Percentiles rank a stretch among this genome's conserved stretches.
Conservation (phyloP, 2,888 invertebrate genomes). For the Eupithecia pulchellata region DNA sequence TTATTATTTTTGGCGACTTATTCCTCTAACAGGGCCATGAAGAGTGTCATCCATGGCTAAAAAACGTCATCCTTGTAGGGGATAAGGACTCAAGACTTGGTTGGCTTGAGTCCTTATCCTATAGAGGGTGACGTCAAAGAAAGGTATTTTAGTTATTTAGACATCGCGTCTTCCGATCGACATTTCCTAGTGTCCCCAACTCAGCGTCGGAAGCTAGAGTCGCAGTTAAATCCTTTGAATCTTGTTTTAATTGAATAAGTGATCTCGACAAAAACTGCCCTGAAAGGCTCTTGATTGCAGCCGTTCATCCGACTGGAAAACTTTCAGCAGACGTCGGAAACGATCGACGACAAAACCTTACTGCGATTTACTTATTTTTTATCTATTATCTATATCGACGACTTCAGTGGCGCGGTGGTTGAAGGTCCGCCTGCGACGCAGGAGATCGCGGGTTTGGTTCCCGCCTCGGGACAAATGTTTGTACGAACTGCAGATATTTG, state of each 20-base stretch:
- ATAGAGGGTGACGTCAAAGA: not conserved
- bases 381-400: too few relatives aligned
- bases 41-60: too few relatives aligned
- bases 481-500: too few relatives aligned
- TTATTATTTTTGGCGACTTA: too few relatives aligned
- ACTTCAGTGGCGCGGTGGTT: too few relatives aligned
- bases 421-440: too few relatives aligned
- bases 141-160: not conserved
- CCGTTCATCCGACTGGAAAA: not conserved
- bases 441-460: too few relatives aligned
- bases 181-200: not conserved
- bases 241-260: conserved; percentile 15
- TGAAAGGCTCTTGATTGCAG: conserved; percentile 6
- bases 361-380: not conserved
- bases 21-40: too few relatives aligned
- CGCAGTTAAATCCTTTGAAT: conserved; percentile 6
- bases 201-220: conserved; percentile 2
- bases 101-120: too few relatives aligned
- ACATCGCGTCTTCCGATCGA: not conserved
- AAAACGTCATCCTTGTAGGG: too few relatives aligned
- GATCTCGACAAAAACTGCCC: conserved; percentile 2
- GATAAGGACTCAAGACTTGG: too few relatives aligned
- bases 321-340: not conserved
- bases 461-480: too few relatives aligned
- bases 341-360: not conserved